Evolutionary conservation across 2,797 vertebrate species (phyloP).

Genomic region (Enteromius thamalakanensis): DNA sequence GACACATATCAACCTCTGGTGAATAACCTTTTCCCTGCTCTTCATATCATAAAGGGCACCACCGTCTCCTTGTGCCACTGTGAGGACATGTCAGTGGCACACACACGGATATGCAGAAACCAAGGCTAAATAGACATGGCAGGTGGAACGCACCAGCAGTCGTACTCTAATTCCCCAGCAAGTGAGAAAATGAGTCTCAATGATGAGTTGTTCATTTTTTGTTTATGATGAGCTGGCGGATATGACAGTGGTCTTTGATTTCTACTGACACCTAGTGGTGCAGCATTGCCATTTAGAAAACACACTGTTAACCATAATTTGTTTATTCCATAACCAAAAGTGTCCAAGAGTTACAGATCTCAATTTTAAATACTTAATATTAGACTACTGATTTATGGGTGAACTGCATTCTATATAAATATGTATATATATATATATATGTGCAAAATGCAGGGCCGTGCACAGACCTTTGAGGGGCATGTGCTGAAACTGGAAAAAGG

Average conservation of each 20-base stretch:
- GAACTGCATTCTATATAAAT: background rate
- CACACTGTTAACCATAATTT: background rate
- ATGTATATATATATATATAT: background rate
- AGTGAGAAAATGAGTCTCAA: background rate
- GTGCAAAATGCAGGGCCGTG: background rate
- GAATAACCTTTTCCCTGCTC: conserved; percentile 78
- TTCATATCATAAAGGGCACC: conserved; percentile 74
- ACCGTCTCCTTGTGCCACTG: conserved; percentile 52
- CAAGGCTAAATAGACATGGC: conserved; percentile 43
- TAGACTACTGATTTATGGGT: background rate
- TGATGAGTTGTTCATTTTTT: background rate
- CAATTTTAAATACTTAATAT: background rate
- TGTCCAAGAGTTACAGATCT: background rate
- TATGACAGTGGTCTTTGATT: background rate
- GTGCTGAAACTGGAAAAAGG: too few relatives aligned
- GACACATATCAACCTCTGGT: conserved; percentile 81
- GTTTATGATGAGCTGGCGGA: background rate
- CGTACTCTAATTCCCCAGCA: background rate
- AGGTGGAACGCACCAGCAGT: conserved; percentile 30
- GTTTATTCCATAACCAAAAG: background rate
- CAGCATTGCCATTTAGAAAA: background rate
- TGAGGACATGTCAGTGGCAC: conserved; percentile 48
- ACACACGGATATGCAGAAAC: conserved; percentile 41
- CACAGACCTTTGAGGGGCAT: too few relatives aligned
- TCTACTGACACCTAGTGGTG: background rate